These are phyloP conservation scores for Pristionchus japonicus DNA, from an alignment of 2,888 invertebrate species.

Conservation along the genomic window DNA sequence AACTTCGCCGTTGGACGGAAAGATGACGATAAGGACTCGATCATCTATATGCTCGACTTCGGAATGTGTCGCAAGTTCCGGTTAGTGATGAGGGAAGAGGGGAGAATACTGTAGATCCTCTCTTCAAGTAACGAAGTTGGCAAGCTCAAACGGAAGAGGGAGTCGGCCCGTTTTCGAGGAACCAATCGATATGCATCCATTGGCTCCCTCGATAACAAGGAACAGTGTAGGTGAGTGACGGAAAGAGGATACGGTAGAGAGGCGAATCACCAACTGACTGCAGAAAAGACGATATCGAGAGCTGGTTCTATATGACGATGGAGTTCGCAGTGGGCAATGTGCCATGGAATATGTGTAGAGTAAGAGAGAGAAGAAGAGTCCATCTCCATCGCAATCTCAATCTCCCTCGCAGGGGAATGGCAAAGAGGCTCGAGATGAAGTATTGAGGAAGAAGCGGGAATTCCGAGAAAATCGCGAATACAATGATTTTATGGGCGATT, in stretches of 20 bases:
- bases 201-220: neutral
- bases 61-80: neutral
- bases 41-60: conserved; percentile 7
- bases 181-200: neutral
- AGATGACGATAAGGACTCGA: neutral
- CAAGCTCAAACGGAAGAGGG: too few species aligned
- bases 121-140: neutral
- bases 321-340: neutral
- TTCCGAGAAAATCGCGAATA: neutral
- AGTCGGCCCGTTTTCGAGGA: neutral
- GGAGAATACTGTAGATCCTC: neutral
- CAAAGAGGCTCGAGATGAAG: neutral
- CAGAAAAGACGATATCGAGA: neutral
- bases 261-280: neutral
- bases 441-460: neutral
- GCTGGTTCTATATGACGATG: neutral
- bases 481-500: neutral
- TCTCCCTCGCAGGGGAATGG: neutral
- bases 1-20: conserved; percentile 2
- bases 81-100: too few species aligned
- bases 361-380: neutral
- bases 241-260: neutral
- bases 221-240: neutral
- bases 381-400: too few species aligned
- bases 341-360: neutral